Conservation (phyloP, 2,888 invertebrate genomes). For the Cerceris ruficornis region DNA sequence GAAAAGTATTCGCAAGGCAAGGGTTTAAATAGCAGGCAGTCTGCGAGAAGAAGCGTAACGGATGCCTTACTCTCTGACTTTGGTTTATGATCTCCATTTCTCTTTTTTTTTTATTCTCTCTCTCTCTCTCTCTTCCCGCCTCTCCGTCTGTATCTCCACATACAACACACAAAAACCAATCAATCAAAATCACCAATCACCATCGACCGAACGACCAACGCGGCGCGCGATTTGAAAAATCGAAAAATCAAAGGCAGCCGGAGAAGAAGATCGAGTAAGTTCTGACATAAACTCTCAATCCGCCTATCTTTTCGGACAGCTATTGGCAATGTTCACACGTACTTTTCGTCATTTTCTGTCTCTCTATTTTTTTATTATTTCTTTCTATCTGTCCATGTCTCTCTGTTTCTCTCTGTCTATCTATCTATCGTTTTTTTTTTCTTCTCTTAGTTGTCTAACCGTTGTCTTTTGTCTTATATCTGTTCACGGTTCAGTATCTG, state of each 20-base stretch:
- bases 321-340: slow-evolving; percentile 40
- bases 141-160: slow-evolving; percentile 60
- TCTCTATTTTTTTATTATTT: slow-evolving; percentile 26
- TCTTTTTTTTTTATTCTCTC: slow-evolving; percentile 71
- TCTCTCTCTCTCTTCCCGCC: slow-evolving; percentile 64
- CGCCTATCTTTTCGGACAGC: slow-evolving; percentile 54
- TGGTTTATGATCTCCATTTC: slow-evolving; percentile 74
- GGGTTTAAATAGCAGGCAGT: background rate
- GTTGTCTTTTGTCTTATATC: slow-evolving; percentile 55
- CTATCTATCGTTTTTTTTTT: slow-evolving; percentile 32
- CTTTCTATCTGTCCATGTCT: slow-evolving; percentile 37
- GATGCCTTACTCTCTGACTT: slow-evolving; percentile 52
- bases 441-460: slow-evolving; percentile 55
- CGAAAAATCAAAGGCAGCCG: slow-evolving; percentile 84
- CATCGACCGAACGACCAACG: slow-evolving; percentile 74
- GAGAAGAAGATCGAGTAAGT: slow-evolving; percentile 88
- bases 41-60: background rate
- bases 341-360: slow-evolving; percentile 23
- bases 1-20: too few species aligned
- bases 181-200: slow-evolving; percentile 70
- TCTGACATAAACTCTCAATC: slow-evolving; percentile 32
- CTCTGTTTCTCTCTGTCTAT: slow-evolving; percentile 31
- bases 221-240: slow-evolving; percentile 78
- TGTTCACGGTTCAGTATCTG: slow-evolving; percentile 56
- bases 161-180: slow-evolving; percentile 75